These are phyloP conservation scores for Scyliorhinus canicula DNA, from an alignment of 2,797 vertebrate species.

Conservation along the genomic window DNA sequence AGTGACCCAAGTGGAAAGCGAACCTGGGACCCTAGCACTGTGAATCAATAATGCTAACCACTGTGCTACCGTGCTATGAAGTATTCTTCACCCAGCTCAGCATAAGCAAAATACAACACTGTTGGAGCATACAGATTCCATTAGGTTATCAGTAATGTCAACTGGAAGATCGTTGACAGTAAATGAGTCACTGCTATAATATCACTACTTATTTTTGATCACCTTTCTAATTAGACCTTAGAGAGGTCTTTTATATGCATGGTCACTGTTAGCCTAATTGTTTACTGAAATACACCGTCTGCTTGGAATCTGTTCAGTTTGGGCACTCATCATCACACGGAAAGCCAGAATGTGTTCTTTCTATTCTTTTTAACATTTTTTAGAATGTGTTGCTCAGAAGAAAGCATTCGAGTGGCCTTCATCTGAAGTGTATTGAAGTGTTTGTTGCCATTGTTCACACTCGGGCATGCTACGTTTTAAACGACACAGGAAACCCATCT, in stretches of 20 bases:
- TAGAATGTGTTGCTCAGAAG: neutral
- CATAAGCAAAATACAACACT: neutral
- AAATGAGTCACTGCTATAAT: neutral
- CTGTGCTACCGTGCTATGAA: no score
- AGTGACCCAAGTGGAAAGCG: no score
- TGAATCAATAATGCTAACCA: no score
- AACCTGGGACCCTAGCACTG: no score
- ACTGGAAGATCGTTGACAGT: slow-evolving; percentile 22
- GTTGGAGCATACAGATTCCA: neutral
- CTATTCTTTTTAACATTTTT: neutral
- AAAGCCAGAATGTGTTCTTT: neutral
- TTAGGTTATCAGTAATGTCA: slow-evolving; percentile 3
- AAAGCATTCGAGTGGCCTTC: neutral
- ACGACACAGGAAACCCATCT: neutral
- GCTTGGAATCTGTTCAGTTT: neutral
- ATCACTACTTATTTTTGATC: slow-evolving; percentile 17
- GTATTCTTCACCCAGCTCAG: neutral
- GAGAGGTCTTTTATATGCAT: neutral
- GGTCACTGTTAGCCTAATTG: neutral
- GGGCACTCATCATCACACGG: neutral
- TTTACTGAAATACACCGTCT: neutral
- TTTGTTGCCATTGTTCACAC: neutral
- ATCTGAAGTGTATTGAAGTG: neutral
- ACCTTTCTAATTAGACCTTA: slow-evolving; percentile 9
- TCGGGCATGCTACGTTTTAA: neutral